These are phyloP conservation scores for Conger conger DNA, from an alignment of 2,113 vertebrate genomes.

Conservation along the genomic window DNA sequence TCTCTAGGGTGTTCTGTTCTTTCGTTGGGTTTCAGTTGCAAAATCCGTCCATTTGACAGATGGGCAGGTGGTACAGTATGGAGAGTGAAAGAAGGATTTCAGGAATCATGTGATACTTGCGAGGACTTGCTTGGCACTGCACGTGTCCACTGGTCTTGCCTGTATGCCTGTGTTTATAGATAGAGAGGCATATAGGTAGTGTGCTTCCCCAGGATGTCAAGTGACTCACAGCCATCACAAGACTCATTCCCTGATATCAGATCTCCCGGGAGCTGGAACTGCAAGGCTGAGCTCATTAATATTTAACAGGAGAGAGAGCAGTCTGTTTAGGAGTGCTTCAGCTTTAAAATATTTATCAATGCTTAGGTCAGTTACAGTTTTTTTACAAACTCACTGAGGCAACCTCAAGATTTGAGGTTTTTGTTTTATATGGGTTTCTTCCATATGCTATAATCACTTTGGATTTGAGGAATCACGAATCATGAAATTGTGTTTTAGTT, in stretches of 20 bases:
- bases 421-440: background rate
- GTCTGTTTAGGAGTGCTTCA: background rate
- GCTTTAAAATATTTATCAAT: slow-evolving; percentile 5
- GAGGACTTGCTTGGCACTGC: background rate
- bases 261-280: background rate
- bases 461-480: background rate
- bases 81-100: background rate
- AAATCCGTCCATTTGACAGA: background rate
- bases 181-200: background rate
- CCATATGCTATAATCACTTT: background rate
- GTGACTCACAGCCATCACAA: slow-evolving; percentile 14
- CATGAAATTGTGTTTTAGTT: background rate
- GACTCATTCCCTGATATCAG: slow-evolving; percentile 14
- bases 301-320: slow-evolving; percentile 21
- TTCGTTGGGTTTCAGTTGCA: too few species aligned
- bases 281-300: slow-evolving; percentile 17
- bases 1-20: too few species aligned
- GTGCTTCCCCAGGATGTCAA: background rate
- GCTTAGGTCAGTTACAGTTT: background rate
- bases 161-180: background rate
- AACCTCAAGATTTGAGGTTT: background rate
- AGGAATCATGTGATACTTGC: background rate
- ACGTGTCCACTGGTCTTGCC: background rate
- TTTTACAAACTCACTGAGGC: background rate
- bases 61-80: background rate